Evolutionary conservation across 2,888 invertebrate species (phyloP).

Genomic region (Priocnemis perturbator): DNA sequence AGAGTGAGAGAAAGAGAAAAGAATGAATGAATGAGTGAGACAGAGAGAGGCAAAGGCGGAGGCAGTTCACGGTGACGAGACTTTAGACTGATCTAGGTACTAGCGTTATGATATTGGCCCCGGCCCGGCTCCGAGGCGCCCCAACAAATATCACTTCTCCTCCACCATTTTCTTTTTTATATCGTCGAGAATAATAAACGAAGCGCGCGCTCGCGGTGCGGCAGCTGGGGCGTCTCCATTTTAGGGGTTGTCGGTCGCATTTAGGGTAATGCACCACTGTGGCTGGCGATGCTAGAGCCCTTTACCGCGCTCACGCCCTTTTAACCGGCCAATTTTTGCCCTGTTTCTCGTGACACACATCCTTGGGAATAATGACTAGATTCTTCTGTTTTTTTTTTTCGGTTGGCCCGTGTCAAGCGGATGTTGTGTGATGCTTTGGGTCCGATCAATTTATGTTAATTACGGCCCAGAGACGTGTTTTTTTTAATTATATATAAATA

Average conservation of each 20-base stretch:
- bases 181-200: too few relatives aligned
- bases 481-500: slow-evolving; percentile 79
- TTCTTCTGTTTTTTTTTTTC: slow-evolving; percentile 50
- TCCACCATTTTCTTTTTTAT: slow-evolving; percentile 38
- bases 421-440: slow-evolving; percentile 70
- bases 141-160: slow-evolving; percentile 54
- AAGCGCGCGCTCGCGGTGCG: slow-evolving; percentile 39
- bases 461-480: slow-evolving; percentile 68
- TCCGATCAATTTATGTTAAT: slow-evolving; percentile 70
- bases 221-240: slow-evolving; percentile 61
- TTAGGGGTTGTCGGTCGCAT: slow-evolving; percentile 66
- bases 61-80: slow-evolving; percentile 75
- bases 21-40: too few relatives aligned
- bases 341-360: slow-evolving; percentile 64
- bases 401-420: slow-evolving; percentile 68
- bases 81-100: slow-evolving; percentile 75
- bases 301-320: slow-evolving; percentile 58
- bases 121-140: slow-evolving; percentile 61
- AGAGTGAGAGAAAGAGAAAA: too few relatives aligned
- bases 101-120: slow-evolving; percentile 72
- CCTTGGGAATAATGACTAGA: slow-evolving; percentile 63
- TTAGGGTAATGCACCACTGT: slow-evolving; percentile 73
- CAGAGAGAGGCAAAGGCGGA: slow-evolving; percentile 65
- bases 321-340: slow-evolving; percentile 66
- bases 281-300: slow-evolving; percentile 67